Evolutionary conservation across 2,888 invertebrate genomes (phyloP).

Genomic region (Mechanitis messenoides): DNA sequence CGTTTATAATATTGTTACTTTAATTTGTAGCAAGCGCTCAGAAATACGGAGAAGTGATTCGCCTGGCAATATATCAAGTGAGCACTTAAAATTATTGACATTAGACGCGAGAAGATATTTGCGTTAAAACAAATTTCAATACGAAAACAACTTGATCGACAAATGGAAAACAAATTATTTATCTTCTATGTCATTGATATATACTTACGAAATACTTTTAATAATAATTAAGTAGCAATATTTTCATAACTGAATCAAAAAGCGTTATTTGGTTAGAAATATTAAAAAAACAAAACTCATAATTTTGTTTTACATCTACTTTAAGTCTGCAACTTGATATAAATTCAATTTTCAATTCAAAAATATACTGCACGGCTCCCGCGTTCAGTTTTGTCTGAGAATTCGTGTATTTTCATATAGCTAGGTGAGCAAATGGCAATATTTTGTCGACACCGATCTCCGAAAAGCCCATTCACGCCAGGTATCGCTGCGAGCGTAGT

Average conservation of each 20-base stretch:
- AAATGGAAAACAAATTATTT: constrained; percentile 2
- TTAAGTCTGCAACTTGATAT: too few relatives aligned
- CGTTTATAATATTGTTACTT: not conserved
- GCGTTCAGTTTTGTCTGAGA: constrained; percentile 2
- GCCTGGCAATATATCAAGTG: constrained; percentile 60
- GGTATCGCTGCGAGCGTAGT: constrained; percentile 57
- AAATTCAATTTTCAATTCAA: constrained; percentile 1
- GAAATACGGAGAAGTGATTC: constrained; percentile 18
- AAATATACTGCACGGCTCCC: not conserved
- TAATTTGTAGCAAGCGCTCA: constrained; percentile 5
- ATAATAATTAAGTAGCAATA: not conserved
- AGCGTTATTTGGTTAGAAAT: too few relatives aligned
- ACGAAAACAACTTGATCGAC: constrained; percentile 5
- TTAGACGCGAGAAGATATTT: constrained; percentile 36
- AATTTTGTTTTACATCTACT: too few relatives aligned
- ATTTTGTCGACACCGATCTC: constrained; percentile 51
- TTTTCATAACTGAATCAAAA: too few relatives aligned
- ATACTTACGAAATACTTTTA: not conserved
- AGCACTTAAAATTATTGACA: constrained; percentile 56
- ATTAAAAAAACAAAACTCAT: too few relatives aligned
- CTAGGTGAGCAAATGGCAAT: constrained; percentile 35
- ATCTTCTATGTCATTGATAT: not conserved
- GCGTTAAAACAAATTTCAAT: constrained; percentile 3
- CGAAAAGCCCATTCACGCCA: constrained; percentile 62
- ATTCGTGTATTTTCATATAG: constrained; percentile 5